These are phyloP conservation scores for Macquaria australasica DNA, from an alignment of 2,113 vertebrate species.

Conservation along the genomic window DNA sequence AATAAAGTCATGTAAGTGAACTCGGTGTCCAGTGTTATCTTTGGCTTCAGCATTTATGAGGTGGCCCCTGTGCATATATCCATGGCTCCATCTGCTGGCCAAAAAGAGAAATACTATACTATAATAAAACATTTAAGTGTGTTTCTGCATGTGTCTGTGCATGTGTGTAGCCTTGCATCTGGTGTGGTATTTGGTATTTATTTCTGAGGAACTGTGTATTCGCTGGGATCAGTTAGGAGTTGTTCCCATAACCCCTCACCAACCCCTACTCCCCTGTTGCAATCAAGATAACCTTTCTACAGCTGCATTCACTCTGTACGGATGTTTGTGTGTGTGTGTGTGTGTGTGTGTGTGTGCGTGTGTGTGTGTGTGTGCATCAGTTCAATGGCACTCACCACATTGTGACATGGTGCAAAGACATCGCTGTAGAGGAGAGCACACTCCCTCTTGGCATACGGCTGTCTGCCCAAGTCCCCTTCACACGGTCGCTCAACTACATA, in stretches of 20 bases:
- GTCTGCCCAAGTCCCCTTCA: slow-evolving; percentile 95
- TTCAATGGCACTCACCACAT: slow-evolving; percentile 89
- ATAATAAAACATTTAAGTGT: background rate
- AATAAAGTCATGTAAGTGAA: background rate
- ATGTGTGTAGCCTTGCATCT: slow-evolving; percentile 32
- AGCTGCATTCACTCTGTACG: slow-evolving; percentile 11
- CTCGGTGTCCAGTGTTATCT: background rate
- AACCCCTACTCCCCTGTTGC: slow-evolving; percentile 32
- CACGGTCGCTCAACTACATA: slow-evolving; percentile 91
- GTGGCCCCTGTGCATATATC: slow-evolving; percentile 16
- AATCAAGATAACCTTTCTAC: slow-evolving; percentile 52
- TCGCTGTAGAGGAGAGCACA: slow-evolving; percentile 97
- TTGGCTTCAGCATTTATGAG: background rate
- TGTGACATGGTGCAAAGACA: slow-evolving; percentile 95
- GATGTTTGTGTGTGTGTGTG: slow-evolving; percentile 7
- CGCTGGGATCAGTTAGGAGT: slow-evolving; percentile 58
- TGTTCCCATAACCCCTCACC: slow-evolving; percentile 58
- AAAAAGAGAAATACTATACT: slow-evolving; percentile 28
- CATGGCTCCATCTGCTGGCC: slow-evolving; percentile 76
- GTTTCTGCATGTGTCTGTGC: background rate
- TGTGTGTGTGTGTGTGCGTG: slow-evolving; percentile 14
- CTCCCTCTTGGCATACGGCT: slow-evolving; percentile 97
- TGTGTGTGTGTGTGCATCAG: slow-evolving; percentile 15
- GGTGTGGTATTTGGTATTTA: slow-evolving; percentile 36
- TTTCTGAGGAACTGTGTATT: slow-evolving; percentile 31